A percentile compares a stretch with the other conserved stretches of the same genome.
These are phyloP conservation scores for Cynopterus sphinx DNA, from an alignment of 2,797 vertebrate genomes.

Conservation along the genomic window DNA sequence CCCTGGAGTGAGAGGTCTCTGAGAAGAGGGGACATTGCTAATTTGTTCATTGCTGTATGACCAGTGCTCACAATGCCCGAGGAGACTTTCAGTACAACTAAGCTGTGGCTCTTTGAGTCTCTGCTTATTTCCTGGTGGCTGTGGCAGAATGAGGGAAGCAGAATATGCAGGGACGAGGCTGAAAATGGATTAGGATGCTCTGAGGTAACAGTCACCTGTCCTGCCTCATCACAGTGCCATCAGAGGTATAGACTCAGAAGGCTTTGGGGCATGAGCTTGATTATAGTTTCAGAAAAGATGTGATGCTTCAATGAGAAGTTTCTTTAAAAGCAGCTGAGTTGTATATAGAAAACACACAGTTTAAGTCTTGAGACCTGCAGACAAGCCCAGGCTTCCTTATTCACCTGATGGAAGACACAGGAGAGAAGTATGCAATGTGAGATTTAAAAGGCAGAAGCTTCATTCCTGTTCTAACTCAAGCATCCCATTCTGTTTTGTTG, in stretches of 20 bases:
- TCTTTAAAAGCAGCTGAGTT: neutral
- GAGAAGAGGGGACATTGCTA: neutral
- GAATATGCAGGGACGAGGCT: neutral
- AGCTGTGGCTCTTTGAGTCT: neutral
- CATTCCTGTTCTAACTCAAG: too few relatives aligned
- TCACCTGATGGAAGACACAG: neutral
- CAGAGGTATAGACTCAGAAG: neutral
- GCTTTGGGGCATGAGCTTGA: neutral
- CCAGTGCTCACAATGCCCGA: neutral
- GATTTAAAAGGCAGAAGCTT: neutral
- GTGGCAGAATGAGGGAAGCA: neutral
- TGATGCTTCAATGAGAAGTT: neutral
- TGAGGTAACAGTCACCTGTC: fast-evolving
- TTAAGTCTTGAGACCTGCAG: neutral
- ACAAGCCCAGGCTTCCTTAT: neutral
- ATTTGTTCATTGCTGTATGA: too few relatives aligned
- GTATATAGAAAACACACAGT: neutral
- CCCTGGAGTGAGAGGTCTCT: neutral
- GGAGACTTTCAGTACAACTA: neutral
- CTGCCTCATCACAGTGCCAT: neutral
- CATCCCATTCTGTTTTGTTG: neutral
- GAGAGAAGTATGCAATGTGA: neutral
- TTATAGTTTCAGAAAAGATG: neutral
- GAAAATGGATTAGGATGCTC: neutral
- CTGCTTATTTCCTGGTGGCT: neutral